Percentiles rank a stretch among this genome's conserved stretches.
phyloP scores from a whole-genome alignment of 2,888 invertebrate genomes.

The Lydus trimaculatus region DNA sequence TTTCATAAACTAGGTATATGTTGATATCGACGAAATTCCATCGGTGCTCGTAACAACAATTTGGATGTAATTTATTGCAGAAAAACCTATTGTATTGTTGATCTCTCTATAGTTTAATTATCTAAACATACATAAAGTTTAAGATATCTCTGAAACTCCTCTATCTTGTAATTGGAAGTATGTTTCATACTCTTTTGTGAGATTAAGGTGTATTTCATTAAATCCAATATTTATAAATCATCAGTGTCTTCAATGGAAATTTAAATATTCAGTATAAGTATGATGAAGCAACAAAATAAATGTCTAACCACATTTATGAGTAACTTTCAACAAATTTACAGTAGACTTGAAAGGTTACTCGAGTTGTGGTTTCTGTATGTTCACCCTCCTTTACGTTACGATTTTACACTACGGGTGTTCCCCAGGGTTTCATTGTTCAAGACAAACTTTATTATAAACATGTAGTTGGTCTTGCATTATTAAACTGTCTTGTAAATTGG shows the following conservation, averaged over 20 bases:
- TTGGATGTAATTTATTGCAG: neutral
- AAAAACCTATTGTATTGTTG: neutral
- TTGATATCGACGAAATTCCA: neutral
- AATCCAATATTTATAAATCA: too few relatives aligned
- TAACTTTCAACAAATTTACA: conserved; percentile 36
- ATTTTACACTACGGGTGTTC: conserved; percentile 36
- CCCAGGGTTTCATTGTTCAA: conserved; percentile 34
- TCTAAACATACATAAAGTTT: too few relatives aligned
- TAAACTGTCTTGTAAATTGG: conserved; percentile 34
- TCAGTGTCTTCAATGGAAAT: too few relatives aligned
- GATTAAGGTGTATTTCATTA: too few relatives aligned
- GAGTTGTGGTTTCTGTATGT: conserved; percentile 37
- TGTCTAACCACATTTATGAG: conserved; percentile 28
- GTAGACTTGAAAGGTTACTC: conserved; percentile 34
- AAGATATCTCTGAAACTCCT: too few relatives aligned
- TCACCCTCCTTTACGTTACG: conserved; percentile 24
- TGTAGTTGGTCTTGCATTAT: conserved; percentile 37
- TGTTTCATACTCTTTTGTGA: too few relatives aligned
- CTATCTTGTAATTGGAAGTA: too few relatives aligned
- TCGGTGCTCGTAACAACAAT: neutral
- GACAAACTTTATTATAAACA: conserved; percentile 43
- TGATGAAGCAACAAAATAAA: neutral
- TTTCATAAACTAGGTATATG: conserved; percentile 29
- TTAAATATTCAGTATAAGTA: too few relatives aligned
- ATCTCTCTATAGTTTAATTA: too few relatives aligned